Base-by-base conservation (phyloP, 2,888 invertebrate species). In the Argyresthia albistria region DNA sequence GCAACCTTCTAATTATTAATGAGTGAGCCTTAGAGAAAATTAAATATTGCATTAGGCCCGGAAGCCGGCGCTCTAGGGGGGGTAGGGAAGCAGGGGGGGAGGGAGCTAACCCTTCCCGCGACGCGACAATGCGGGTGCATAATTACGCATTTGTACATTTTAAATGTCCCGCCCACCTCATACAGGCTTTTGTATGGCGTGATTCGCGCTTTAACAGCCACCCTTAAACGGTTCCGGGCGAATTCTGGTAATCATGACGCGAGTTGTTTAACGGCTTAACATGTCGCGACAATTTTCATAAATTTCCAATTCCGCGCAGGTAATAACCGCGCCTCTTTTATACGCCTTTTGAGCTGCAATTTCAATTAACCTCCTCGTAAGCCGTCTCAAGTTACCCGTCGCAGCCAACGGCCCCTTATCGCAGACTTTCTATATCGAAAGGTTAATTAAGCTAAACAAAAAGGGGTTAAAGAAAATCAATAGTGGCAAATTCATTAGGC, bases 121-220 rank as follows among this genome's bases (percentile, higher is more conserved):
- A 71, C 75, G 76, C 83, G 83, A 86, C 84, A 86, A 86, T 84
- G 80, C 86, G 84, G 84, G 86, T 81, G 86, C 84, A 86, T 87
- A 87, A 87, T 84, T 84, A 87, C 86, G 86, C 84, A 86, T 87
- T 86, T 87, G 86, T 87, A 84, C 80, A 87, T 87, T 84, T 86
- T 86, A 84, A 84, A 87, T 86, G 84, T 79, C 66, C 79, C 81
- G 76, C 81, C 81, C 79, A 78, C 80, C 76, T 80, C 80, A 79
- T 79, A 80, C 70, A 78, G 75, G 73, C 81, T 81, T 82, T 83
- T 83, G 81, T 83, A 84, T 73, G 80, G 70, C 78, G 86, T 83
- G 83, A 86, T 86, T 84, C 80, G 76, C 76, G 80, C 75, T 79
- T 79, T 80, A 67, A 79, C 66, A 65, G 62, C 65, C 9, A 65